Conservation (phyloP, 2,888 invertebrate species). For the Sturmia bella region DNA sequence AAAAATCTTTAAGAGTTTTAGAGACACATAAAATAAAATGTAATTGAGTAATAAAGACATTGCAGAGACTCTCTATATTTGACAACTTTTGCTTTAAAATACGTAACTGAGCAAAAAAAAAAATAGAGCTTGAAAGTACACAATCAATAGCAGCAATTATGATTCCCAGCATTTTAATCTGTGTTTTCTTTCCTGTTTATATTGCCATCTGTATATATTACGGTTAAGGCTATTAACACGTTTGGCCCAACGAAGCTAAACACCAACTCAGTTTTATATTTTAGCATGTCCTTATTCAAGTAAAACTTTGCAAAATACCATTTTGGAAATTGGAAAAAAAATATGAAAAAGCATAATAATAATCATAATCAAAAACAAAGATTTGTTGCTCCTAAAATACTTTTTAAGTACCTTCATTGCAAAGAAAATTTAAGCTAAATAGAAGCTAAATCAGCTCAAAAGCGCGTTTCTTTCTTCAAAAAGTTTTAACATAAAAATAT, state of each 20-base stretch:
- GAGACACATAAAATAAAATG: neutral
- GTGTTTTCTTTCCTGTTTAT: neutral
- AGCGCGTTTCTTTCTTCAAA: too few relatives aligned
- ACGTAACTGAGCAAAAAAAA: neutral
- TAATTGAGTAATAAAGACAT: neutral
- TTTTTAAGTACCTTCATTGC: too few relatives aligned
- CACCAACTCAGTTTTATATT: neutral
- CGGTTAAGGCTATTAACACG: constrained; percentile 49
- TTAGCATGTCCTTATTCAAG: too few relatives aligned
- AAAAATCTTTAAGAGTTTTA: constrained; percentile 8
- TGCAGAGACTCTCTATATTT: neutral
- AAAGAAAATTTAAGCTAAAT: too few relatives aligned
- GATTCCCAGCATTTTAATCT: neutral
- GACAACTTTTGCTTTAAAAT: neutral
- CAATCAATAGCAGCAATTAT: neutral
- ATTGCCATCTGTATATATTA: constrained; percentile 20
- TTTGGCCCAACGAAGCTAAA: constrained; percentile 57
- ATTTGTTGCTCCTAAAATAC: too few relatives aligned
- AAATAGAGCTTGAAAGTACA: constrained; percentile 13
- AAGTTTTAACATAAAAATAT: too few relatives aligned
- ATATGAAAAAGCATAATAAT: too few relatives aligned
- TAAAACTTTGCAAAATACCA: too few relatives aligned
- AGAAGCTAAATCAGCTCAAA: too few relatives aligned
- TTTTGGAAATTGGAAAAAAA: too few relatives aligned
- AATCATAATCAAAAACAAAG: too few relatives aligned